phyloP scores from a whole-genome alignment of 1,140 invertebrate species.

The Sarcophaga peregrina region DNA sequence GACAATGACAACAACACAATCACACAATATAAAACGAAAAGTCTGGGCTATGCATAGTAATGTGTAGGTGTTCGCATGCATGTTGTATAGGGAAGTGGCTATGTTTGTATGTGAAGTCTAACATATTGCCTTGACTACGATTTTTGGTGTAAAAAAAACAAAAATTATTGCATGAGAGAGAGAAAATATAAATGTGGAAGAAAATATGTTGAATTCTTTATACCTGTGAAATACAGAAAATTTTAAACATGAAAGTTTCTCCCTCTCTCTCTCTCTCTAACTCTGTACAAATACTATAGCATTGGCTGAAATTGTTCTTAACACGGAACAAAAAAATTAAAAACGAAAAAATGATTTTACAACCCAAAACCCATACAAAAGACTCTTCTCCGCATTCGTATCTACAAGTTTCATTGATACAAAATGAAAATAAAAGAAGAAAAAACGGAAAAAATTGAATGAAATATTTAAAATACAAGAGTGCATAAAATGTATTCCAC shows the following conservation, averaged over 20 bases:
- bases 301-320: no score
- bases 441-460: not conserved
- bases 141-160: conserved; percentile 11
- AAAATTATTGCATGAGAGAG: not conserved
- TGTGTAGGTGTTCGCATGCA: not conserved
- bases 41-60: not conserved
- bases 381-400: not conserved
- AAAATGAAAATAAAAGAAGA: not conserved
- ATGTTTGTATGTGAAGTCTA: not conserved
- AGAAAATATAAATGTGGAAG: not conserved
- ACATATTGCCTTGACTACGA: conserved; percentile 21
- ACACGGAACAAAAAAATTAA: not conserved
- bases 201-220: conserved; percentile 1
- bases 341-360: not conserved
- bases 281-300: no score
- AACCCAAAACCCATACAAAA: not conserved
- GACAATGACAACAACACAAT: conserved; percentile 5
- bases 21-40: not conserved
- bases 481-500: not conserved
- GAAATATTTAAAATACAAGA: not conserved
- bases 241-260: no score
- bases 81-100: not conserved
- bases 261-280: no score
- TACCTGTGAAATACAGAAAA: not conserved
- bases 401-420: not conserved